Base-by-base conservation (phyloP, 2,888 invertebrate species). In the Pachycephus smyrnensis region DNA sequence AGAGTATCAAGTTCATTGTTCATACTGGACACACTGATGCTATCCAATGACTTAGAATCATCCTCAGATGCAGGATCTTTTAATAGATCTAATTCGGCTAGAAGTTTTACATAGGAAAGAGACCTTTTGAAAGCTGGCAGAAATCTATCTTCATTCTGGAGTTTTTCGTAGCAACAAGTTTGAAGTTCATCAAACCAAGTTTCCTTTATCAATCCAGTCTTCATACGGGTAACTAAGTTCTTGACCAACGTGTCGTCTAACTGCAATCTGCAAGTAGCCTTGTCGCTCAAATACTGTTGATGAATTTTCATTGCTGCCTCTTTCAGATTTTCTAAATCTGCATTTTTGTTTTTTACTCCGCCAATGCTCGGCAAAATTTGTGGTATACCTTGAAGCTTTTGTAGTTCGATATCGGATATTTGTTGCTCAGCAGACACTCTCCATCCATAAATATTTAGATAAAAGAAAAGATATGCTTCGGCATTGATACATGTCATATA, bases 101-200 rank as follows among this genome's bases (percentile, higher is more conserved):
- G 91, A 79, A 97, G 92, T 87, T 95, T 95, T 9, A 95, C 92
- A 88, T 96, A 97, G 1, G 94, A 93, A 79, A 93, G 92, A 81
- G 94, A 95, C 83, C 93, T 93, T 81, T 94, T 94, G 90, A 96
- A 96, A 0, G 94, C 93, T 1, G 94, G 94, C 76, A 95, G 91
- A 88, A 94, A 95, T 78, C 93, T 93, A 36, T 94, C 94, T 77
- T 95, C 94, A 73, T 90, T 93, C 86, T 93, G 92, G 35, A 91
- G 80, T 88, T 92, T 95, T 85, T 95, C 95, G 81, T 95, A 94
- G 37, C 96, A 94, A 77, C 94, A 94, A 81, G 94, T 93, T 91
- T 97, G 96, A 31, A 97, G 94, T 81, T 96, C 96, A 89, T 98
- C 97, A 91, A 98, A 98, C 94, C 97, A 97, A 3, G 93, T 92